A percentile compares a stretch with the other conserved stretches of the same genome.
These are phyloP conservation scores for Sciurus carolinensis DNA, from an alignment of 2,797 vertebrate species.

Conservation along the genomic window DNA sequence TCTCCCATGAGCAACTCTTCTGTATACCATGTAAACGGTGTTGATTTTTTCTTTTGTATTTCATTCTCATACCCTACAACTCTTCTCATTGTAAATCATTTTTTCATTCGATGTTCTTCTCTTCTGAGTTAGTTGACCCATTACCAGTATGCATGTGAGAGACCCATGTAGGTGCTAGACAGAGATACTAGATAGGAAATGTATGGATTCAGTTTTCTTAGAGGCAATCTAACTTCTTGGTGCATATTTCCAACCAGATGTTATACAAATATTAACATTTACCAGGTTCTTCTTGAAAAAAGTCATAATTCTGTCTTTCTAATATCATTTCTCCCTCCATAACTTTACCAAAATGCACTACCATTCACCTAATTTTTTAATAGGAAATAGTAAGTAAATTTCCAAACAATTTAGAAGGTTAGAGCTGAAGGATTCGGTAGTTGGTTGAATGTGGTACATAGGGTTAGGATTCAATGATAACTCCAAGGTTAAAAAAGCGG, in stretches of 20 bases:
- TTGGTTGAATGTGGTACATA: neutral
- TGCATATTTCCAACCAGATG: neutral
- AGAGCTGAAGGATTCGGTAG: neutral
- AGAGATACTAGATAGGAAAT: neutral
- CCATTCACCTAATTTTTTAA: neutral
- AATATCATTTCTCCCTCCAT: neutral
- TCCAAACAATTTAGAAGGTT: neutral
- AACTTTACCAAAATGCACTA: neutral
- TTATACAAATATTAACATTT: neutral
- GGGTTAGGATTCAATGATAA: neutral
- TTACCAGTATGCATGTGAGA: neutral
- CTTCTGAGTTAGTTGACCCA: neutral
- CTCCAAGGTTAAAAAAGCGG: neutral
- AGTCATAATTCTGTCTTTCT: neutral
- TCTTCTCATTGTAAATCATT: neutral
- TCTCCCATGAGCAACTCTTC: neutral
- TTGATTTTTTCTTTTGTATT: neutral
- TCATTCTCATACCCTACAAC: neutral
- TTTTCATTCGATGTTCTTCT: neutral
- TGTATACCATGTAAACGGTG: neutral
- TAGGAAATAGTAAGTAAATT: neutral
- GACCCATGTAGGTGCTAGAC: neutral
- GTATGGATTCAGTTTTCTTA: neutral
- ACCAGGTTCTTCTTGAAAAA: neutral
- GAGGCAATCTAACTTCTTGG: neutral